Percentiles rank a stretch among this genome's conserved stretches.
Conservation (phyloP, 2,797 vertebrate genomes). For the Spondyliosoma cantharus region DNA sequence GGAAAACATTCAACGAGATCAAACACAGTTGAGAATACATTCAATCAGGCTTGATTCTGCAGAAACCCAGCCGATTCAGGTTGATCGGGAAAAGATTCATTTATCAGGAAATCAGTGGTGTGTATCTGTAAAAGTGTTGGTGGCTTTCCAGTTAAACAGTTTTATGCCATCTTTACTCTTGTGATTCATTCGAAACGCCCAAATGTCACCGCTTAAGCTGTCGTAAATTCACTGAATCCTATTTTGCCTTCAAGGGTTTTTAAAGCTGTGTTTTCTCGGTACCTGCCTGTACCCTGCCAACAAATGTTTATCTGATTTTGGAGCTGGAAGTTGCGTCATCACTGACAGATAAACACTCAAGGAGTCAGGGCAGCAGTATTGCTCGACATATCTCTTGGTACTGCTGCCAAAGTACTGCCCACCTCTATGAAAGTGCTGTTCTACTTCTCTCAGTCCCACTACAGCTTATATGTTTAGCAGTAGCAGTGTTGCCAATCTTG, state of each 20-base stretch:
- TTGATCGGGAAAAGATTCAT: no score
- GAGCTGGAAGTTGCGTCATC: neutral
- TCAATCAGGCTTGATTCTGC: no score
- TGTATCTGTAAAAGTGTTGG: no score
- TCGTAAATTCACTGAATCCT: no score
- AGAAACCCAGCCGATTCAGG: no score
- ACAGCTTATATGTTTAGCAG: neutral
- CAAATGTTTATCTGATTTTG: neutral
- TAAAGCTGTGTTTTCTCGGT: neutral
- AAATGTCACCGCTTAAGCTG: no score
- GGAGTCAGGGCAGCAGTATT: neutral
- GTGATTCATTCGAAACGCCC: no score
- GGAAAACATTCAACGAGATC: neutral
- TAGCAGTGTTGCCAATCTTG: no score
- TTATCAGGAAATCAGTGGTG: no score
- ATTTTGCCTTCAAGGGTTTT: neutral
- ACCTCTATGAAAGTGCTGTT: neutral
- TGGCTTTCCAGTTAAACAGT: no score
- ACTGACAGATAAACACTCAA: conserved; percentile 28
- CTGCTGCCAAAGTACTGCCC: neutral
- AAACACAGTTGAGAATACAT: neutral
- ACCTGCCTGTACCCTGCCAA: neutral
- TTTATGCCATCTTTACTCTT: no score
- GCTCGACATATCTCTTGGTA: conserved; percentile 3
- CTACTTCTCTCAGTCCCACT: neutral